Evolutionary conservation across 64 coral and sea anemone species (phyloP), one percentile per base, ranked within the genome.

Genomic region (Hydrozoanthus tunicans): DNA sequence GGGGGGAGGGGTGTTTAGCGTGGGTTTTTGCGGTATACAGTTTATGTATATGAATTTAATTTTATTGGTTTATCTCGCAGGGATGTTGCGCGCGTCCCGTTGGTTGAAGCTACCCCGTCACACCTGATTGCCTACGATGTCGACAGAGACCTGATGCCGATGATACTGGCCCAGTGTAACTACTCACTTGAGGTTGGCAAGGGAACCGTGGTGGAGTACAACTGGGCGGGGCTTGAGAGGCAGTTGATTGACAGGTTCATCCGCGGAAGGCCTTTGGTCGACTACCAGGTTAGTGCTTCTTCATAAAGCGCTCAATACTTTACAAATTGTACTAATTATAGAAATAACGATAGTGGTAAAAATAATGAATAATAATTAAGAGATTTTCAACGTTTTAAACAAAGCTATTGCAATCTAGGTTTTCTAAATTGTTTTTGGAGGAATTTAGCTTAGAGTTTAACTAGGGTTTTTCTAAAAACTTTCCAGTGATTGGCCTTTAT

Each of bases 161-260:
- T 95, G 15, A 90, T 95, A 12, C 90, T 86, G 4, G 90, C 90
- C 20, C 94, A 92, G n/a, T 95, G 94, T 70, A 90, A 92, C 77
- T 95, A 95, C 77, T 95, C 90, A 56, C 79, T 95, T 17, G 85
- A 95, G 68, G 94, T 95, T 58, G 94, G 90, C 52, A 69, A 95
- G 67, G 90, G 86, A 43, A 92, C 94, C 58, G 43, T 59, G 24
- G 94, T 95, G 63, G 84, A 92, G 58, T 95, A 95, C 52, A 91
- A 95, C 67, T 95, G 94, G 94, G 12, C 91, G 23, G 90, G 83
- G 6, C 12, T 95, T 51, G 90, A 95, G 73, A 92, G 94, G 59
- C 94, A 95, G 53, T 26, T 95, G 62, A 93, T 90, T 85, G 94
- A 95, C 86, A 93, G 94, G 79, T 95, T 95, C 54, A 77, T 95